Conservation (phyloP, 2,888 invertebrate genomes). For the Agrotis exclamationis region DNA sequence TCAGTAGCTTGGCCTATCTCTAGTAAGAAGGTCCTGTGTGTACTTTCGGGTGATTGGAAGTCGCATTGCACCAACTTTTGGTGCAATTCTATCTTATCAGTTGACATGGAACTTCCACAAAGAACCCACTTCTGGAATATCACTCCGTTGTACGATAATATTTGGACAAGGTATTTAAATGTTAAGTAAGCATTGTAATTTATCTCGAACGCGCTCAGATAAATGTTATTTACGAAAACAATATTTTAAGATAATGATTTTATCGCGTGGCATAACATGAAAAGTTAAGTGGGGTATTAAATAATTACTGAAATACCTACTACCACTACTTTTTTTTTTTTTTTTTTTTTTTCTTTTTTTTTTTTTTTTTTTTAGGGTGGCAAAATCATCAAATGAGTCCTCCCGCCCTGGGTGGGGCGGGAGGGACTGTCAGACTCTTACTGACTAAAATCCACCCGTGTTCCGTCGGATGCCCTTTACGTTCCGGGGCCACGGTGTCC, state of each 20-base stretch:
- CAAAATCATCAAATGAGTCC: too few species aligned
- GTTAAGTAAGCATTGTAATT: background rate
- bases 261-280: constrained; percentile 32
- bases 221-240: constrained; percentile 40
- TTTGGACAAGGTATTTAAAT: constrained; percentile 10
- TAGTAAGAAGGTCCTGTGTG: too few species aligned
- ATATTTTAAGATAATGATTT: constrained; percentile 27
- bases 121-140: constrained; percentile 19
- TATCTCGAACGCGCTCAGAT: constrained; percentile 39
- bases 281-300: constrained; percentile 15
- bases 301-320: background rate
- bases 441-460: too few species aligned
- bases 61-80: background rate
- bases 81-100: constrained; percentile 23
- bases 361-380: too few species aligned
- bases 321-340: too few species aligned
- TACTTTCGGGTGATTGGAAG: background rate
- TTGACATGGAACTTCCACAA: constrained; percentile 1
- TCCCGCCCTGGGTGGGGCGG: too few species aligned
- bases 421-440: too few species aligned
- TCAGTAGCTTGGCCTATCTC: too few species aligned
- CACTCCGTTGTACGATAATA: constrained; percentile 20
- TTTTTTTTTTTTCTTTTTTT: too few species aligned
- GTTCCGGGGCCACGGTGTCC: too few species aligned
- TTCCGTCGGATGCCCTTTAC: too few species aligned